Evolutionary conservation across 2,888 invertebrate species (phyloP).

Genomic region (Ashinkailepas kermadecensis): DNA sequence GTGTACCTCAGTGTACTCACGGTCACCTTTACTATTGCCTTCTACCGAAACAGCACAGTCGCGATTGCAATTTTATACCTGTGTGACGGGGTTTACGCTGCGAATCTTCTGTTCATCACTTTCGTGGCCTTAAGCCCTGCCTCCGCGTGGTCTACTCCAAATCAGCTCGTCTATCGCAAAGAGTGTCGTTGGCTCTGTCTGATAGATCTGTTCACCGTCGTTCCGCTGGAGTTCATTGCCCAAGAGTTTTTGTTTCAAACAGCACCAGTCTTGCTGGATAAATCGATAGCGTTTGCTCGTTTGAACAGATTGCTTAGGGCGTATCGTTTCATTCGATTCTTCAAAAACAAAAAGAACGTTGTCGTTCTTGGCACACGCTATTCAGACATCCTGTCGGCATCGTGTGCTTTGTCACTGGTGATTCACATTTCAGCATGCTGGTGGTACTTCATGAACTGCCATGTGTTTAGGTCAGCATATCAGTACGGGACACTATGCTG

Average conservation of each 20-base stretch:
- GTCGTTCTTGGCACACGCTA: background rate
- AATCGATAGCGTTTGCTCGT: background rate
- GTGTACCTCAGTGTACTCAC: background rate
- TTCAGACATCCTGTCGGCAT: background rate
- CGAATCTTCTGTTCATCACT: background rate
- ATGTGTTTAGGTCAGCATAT: background rate
- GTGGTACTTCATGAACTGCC: background rate
- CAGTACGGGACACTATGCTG: background rate
- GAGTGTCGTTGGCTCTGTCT: background rate
- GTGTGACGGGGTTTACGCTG: background rate
- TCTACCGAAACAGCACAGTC: background rate
- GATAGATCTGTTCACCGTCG: background rate
- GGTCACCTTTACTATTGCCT: background rate
- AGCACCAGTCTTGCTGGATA: too few species aligned
- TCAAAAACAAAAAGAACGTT: background rate
- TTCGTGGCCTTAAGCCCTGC: background rate
- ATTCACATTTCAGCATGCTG: background rate
- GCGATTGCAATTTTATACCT: background rate
- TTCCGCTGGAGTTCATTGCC: background rate
- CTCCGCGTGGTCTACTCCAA: background rate
- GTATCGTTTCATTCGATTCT: background rate
- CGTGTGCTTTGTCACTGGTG: background rate
- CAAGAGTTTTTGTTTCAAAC: too few species aligned
- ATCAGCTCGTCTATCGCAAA: background rate
- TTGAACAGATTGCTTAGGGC: background rate